A percentile compares a stretch with the other conserved stretches of the same genome.
Evolutionary conservation across 2,113 vertebrate genomes (phyloP).

Genomic region (Cygnus atratus): DNA sequence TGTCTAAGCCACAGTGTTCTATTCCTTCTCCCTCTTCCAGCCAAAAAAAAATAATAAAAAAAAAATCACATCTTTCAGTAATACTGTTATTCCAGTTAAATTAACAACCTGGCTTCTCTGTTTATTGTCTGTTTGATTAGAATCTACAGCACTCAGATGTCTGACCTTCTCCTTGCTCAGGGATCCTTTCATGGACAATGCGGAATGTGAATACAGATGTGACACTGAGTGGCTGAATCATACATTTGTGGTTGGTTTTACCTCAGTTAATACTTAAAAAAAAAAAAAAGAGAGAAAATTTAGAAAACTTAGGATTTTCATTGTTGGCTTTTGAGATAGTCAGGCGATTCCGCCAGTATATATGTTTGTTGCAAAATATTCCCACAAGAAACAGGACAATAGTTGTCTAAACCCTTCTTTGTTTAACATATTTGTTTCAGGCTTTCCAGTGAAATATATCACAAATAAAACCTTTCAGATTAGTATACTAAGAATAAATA

Average conservation of each 20-base stretch:
- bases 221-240: neutral
- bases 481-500: neutral
- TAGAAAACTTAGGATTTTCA: neutral
- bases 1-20: neutral
- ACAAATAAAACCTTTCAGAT: neutral
- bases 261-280: neutral
- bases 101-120: neutral
- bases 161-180: neutral
- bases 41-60: neutral
- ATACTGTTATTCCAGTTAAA: neutral
- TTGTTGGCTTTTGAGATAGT: neutral
- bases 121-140: neutral
- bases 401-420: neutral
- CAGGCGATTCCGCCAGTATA: neutral
- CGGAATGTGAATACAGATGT: neutral
- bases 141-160: neutral
- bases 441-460: conserved; percentile 25
- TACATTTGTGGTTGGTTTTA: neutral
- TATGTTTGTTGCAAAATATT: neutral
- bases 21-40: neutral
- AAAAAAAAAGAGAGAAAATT: neutral
- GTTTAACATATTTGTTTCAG: conserved; percentile 40
- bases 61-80: neutral
- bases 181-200: neutral
- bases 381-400: neutral